A percentile compares a stretch with the other conserved stretches of the same genome.
phyloP scores from a whole-genome alignment of 92 coral and sea anemone species.

The Anthopleura xanthogrammica region DNA sequence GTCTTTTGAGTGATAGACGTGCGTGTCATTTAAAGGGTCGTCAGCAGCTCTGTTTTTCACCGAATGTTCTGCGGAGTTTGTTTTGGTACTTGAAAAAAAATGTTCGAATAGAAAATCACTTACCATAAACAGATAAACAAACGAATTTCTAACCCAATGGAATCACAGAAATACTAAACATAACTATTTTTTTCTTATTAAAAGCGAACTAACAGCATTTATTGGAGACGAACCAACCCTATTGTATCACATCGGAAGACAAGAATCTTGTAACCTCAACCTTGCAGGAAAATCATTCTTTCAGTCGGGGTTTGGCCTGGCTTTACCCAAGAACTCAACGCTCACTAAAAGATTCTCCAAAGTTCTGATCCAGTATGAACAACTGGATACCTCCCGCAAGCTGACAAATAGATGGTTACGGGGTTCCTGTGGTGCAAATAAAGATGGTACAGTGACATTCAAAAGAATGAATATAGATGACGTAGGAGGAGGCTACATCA shows the following conservation, averaged over 20 bases:
- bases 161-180: too few relatives aligned
- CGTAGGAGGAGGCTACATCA: slow-evolving; percentile 52
- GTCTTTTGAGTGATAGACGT: too few relatives aligned
- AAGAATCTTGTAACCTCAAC: slow-evolving; percentile 44
- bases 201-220: slow-evolving; percentile 57
- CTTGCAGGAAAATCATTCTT: slow-evolving; percentile 63
- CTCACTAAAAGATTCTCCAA: slow-evolving; percentile 45
- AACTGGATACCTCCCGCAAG: slow-evolving; percentile 39
- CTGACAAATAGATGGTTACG: slow-evolving; percentile 45
- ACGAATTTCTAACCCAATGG: too few relatives aligned
- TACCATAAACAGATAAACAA: too few relatives aligned
- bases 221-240: slow-evolving; percentile 63
- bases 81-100: too few relatives aligned
- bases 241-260: slow-evolving; percentile 37
- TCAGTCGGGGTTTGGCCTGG: slow-evolving; percentile 66
- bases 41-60: too few relatives aligned
- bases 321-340: slow-evolving; percentile 53
- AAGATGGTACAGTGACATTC: slow-evolving; percentile 16
- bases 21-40: too few relatives aligned
- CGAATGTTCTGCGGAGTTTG: too few relatives aligned
- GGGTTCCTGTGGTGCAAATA: slow-evolving; percentile 37
- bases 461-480: slow-evolving; percentile 49
- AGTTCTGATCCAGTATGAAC: slow-evolving; percentile 42
- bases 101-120: too few relatives aligned
- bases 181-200: background rate